Evolutionary conservation across 2,113 vertebrate genomes (phyloP).

Genomic region (Phyllopteryx taeniolatus): DNA sequence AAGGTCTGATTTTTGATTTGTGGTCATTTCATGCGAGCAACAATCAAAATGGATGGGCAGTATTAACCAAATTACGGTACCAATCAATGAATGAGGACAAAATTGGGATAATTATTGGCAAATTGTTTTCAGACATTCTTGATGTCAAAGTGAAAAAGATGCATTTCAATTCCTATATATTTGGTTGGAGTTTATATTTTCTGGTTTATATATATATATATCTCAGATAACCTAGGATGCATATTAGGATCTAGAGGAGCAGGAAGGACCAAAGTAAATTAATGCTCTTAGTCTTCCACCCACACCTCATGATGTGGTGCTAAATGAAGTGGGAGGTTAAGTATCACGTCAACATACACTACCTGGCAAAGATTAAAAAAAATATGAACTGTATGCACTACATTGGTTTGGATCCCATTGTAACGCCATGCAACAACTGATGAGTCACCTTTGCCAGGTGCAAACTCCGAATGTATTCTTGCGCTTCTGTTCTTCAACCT

Average conservation of each 20-base stretch:
- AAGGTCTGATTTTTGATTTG: constrained; percentile 44
- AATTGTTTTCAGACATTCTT: neutral
- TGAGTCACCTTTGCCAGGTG: neutral
- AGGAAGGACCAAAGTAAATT: neutral
- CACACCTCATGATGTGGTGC: neutral
- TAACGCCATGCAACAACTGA: neutral
- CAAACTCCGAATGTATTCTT: neutral
- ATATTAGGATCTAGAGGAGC: neutral
- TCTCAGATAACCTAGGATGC: neutral
- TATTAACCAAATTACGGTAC: constrained; percentile 4
- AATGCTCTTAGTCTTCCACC: neutral
- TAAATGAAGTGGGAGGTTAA: neutral
- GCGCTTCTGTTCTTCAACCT: neutral
- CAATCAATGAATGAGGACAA: constrained; percentile 25
- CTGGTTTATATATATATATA: too few species aligned
- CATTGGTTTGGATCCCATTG: neutral
- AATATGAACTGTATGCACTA: neutral
- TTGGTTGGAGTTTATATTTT: neutral
- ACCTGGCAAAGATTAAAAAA: neutral
- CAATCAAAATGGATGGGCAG: constrained; percentile 8
- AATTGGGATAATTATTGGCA: neutral
- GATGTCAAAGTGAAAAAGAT: constrained; percentile 6
- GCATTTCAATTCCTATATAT: neutral
- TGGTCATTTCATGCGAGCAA: constrained; percentile 6
- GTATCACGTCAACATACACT: neutral